Percentiles rank a stretch among this genome's conserved stretches.
Conservation (phyloP, 2,113 vertebrate species). For the Collichthys lucidus region DNA sequence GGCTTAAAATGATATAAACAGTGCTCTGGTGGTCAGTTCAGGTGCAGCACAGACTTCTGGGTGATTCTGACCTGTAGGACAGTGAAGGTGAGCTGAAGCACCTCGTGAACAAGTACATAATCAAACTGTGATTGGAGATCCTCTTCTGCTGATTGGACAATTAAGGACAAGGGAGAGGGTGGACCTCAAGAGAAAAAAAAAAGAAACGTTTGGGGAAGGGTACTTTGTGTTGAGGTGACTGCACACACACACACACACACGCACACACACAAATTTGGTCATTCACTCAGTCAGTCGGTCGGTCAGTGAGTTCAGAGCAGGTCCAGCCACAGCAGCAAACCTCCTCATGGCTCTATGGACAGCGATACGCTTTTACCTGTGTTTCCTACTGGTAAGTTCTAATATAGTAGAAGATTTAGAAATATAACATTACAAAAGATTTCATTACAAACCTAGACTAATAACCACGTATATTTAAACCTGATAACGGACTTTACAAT, state of each 20-base stretch:
- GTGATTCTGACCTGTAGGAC: conserved; percentile 12
- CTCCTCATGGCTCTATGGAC: conserved; percentile 72
- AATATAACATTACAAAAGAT: not conserved
- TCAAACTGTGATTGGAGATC: conserved; percentile 71
- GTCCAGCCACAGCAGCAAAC: conserved; percentile 40
- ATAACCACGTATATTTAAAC: not conserved
- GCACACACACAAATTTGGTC: conserved; percentile 27
- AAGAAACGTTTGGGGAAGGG: not conserved
- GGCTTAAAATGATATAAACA: not conserved
- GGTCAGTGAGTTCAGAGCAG: conserved; percentile 33
- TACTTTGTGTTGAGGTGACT: not conserved
- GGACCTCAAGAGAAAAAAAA: not conserved
- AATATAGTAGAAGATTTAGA: not conserved
- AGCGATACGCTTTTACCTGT: conserved; percentile 48
- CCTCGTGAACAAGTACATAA: conserved; percentile 34
- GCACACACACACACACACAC: conserved; percentile 25
- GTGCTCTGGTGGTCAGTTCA: not conserved
- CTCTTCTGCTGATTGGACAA: conserved; percentile 79
- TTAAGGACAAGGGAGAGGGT: conserved; percentile 39
- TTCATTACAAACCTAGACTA: not conserved
- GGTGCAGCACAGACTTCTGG: not conserved
- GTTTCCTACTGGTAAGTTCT: conserved; percentile 76
- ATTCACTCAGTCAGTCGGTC: conserved; percentile 32
- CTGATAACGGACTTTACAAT: not conserved
- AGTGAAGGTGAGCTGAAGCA: conserved; percentile 62